A percentile compares a stretch with the other conserved stretches of the same genome.
phyloP scores from a whole-genome alignment of 1,140 invertebrate genomes.

The Tachypleus tridentatus region DNA sequence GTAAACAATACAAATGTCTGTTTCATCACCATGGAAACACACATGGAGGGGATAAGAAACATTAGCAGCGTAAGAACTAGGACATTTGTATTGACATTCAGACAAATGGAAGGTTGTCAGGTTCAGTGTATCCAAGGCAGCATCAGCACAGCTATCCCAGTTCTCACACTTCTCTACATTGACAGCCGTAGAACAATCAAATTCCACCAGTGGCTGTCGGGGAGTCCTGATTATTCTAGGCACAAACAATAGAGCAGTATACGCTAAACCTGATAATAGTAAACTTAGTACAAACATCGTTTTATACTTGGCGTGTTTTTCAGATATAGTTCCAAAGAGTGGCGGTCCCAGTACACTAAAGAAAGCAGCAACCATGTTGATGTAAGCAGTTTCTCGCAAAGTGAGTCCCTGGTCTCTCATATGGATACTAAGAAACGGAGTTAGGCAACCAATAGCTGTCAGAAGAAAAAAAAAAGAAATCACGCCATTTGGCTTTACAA shows the following conservation, averaged over 20 bases:
- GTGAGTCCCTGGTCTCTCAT: slow-evolving; percentile 22
- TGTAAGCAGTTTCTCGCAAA: slow-evolving; percentile 17
- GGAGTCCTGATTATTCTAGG: slow-evolving; percentile 16
- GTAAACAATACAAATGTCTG: slow-evolving; percentile 18
- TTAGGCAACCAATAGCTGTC: slow-evolving; percentile 21
- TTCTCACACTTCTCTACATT: slow-evolving; percentile 23
- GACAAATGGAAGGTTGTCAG: slow-evolving; percentile 21
- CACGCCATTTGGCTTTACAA: too few relatives aligned
- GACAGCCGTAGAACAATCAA: slow-evolving; percentile 21
- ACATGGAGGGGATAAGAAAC: slow-evolving; percentile 21
- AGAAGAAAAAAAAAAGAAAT: not conserved
- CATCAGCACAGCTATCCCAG: slow-evolving; percentile 22
- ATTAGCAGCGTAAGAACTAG: slow-evolving; percentile 3
- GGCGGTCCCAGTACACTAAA: slow-evolving; percentile 21
- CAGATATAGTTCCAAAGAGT: slow-evolving; percentile 21
- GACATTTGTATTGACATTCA: slow-evolving; percentile 23
- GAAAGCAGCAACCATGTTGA: slow-evolving; percentile 21
- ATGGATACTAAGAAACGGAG: slow-evolving; percentile 24
- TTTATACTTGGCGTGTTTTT: slow-evolving; percentile 20
- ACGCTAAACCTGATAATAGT: slow-evolving; percentile 16
- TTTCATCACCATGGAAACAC: slow-evolving; percentile 17
- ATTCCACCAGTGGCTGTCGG: slow-evolving; percentile 18
- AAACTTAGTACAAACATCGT: slow-evolving; percentile 12
- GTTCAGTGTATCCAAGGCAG: slow-evolving; percentile 13
- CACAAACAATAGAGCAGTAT: slow-evolving; percentile 23